Percentiles rank a stretch among this genome's conserved stretches.
Conservation (phyloP, 2,888 invertebrate genomes). For the Protophormia terraenovae region DNA sequence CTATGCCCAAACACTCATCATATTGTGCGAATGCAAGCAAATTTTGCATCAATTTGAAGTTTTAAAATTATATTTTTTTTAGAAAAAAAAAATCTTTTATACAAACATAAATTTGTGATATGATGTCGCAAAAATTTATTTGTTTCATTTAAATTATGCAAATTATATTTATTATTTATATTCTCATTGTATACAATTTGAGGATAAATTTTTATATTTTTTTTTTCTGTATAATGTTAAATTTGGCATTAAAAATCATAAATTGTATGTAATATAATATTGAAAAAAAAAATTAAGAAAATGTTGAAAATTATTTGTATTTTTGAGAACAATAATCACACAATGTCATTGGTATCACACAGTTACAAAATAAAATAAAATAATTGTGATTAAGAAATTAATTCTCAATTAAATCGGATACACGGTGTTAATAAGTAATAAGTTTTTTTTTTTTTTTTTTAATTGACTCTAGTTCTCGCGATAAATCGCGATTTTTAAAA, state of each 20-base stretch:
- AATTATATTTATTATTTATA: constrained; percentile 34
- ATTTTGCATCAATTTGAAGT: not conserved
- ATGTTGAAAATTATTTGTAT: too few relatives aligned
- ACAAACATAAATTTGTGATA: not conserved
- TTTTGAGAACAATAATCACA: too few relatives aligned
- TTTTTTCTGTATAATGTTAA: not conserved
- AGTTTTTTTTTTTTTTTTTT: too few relatives aligned
- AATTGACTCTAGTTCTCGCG: too few relatives aligned
- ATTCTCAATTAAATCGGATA: too few relatives aligned
- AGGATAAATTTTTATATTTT: not conserved
- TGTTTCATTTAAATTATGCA: constrained; percentile 40
- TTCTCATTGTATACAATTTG: not conserved
- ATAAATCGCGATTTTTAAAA: too few relatives aligned
- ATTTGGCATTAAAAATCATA: not conserved
- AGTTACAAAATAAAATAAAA: too few relatives aligned
- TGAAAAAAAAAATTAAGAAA: too few relatives aligned
- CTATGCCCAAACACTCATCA: not conserved
- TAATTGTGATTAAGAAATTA: too few relatives aligned
- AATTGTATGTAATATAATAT: too few relatives aligned
- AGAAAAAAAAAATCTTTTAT: not conserved
- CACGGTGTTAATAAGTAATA: too few relatives aligned
- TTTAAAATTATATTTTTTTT: not conserved
- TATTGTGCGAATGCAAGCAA: not conserved
- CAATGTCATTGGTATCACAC: too few relatives aligned
- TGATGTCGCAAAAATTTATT: constrained; percentile 25